Percentiles rank a stretch among this genome's conserved stretches.
Evolutionary conservation across 2,113 vertebrate genomes (phyloP).

Genomic region (Notothenia coriiceps): DNA sequence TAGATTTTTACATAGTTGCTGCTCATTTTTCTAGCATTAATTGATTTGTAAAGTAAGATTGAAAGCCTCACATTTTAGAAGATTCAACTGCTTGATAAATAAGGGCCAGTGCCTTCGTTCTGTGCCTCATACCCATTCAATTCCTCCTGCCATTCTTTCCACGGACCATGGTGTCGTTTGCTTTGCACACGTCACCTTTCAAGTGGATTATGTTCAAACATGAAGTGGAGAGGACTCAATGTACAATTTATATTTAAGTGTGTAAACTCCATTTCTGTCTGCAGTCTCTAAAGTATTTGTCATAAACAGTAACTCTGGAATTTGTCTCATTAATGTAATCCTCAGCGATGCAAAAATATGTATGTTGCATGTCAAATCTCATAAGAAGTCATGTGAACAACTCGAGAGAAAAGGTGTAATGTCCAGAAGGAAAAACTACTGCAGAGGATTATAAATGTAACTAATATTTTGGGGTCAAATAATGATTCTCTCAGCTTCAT

Average conservation of each 20-base stretch:
- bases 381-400: conserved; percentile 63
- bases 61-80: not conserved
- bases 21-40: not conserved
- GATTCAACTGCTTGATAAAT: conserved; percentile 60
- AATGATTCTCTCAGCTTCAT: conserved; percentile 66
- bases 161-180: conserved; percentile 33
- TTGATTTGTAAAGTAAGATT: not conserved
- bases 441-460: conserved; percentile 59
- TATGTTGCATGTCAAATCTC: conserved; percentile 81
- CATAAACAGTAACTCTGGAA: conserved; percentile 67
- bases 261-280: conserved; percentile 64
- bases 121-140: conserved; percentile 64
- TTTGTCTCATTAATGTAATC: conserved; percentile 72
- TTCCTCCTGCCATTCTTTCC: conserved; percentile 17
- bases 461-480: conserved; percentile 51
- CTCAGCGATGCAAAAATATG: conserved; percentile 76
- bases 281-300: conserved; percentile 47
- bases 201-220: conserved; percentile 32
- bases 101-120: conserved; percentile 70
- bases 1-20: not conserved
- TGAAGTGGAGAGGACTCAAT: conserved; percentile 28
- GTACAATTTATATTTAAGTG: conserved; percentile 53
- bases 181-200: conserved; percentile 12
- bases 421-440: conserved; percentile 76
- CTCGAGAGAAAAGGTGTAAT: conserved; percentile 49